Evolutionary conservation across 2,113 vertebrate genomes (phyloP).

Genomic region (Theristicus caerulescens): DNA sequence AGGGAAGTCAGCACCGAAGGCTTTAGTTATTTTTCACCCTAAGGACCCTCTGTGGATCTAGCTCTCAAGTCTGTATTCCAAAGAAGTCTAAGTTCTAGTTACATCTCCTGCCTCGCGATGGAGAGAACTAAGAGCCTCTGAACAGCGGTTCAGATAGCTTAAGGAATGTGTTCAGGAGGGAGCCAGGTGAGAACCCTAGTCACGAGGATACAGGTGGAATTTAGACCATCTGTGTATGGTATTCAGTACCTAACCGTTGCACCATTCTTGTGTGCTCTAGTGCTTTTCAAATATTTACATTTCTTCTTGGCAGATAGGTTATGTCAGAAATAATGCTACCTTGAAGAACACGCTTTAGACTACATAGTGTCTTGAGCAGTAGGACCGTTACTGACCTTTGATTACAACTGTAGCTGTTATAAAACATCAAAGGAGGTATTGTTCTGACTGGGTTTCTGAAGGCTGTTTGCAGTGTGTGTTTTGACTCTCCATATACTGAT

Average conservation of each 20-base stretch:
- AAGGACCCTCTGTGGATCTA: not conserved
- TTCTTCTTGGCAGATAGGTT: not conserved
- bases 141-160: not conserved
- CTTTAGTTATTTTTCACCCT: not conserved
- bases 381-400: not conserved
- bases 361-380: not conserved
- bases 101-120: not conserved
- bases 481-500: not conserved
- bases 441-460: not conserved
- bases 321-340: not conserved
- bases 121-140: not conserved
- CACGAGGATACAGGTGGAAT: not conserved
- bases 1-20: not conserved
- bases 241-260: not conserved
- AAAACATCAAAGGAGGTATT: not conserved
- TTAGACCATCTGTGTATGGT: not conserved
- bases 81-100: not conserved
- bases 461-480: not conserved
- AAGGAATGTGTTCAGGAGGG: not conserved
- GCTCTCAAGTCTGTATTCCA: not conserved
- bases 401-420: not conserved
- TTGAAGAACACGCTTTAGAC: not conserved
- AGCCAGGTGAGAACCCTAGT: not conserved
- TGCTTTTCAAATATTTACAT: conserved; percentile 16
- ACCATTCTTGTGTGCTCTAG: not conserved